A percentile compares a stretch with the other conserved stretches of the same genome.
Conservation (phyloP, 2,888 invertebrate species). For the Drosophila robusta region DNA sequence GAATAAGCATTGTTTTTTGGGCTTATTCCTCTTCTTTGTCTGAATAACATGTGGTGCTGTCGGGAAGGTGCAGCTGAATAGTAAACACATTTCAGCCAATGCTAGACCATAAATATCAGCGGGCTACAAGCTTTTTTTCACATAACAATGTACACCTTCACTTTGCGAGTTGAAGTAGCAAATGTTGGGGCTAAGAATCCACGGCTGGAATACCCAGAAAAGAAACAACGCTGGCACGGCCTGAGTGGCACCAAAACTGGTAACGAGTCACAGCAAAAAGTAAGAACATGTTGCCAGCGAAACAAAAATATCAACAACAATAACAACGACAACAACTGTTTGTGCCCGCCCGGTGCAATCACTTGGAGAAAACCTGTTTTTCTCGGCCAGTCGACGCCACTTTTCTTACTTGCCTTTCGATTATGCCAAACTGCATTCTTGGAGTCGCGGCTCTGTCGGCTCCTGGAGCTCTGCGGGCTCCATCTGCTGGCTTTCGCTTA, state of each 20-base stretch:
- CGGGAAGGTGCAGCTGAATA: neutral
- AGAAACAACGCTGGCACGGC: slow-evolving; percentile 9
- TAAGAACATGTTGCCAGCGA: slow-evolving; percentile 54
- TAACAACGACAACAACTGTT: slow-evolving; percentile 19
- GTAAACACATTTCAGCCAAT: neutral
- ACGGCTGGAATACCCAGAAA: slow-evolving; percentile 39
- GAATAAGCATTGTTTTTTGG: neutral
- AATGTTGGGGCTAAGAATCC: slow-evolving; percentile 23
- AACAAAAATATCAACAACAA: slow-evolving; percentile 19
- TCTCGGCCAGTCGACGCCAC: slow-evolving; percentile 31
- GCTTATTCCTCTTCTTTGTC: too few relatives aligned
- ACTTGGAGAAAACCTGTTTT: slow-evolving; percentile 42
- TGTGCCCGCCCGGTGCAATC: slow-evolving; percentile 25
- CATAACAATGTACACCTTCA: neutral
- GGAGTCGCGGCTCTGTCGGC: slow-evolving; percentile 46
- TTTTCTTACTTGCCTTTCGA: slow-evolving; percentile 79
- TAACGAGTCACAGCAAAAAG: slow-evolving; percentile 72
- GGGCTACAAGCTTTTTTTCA: neutral
- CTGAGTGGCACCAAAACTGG: slow-evolving; percentile 59
- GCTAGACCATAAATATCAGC: too few relatives aligned
- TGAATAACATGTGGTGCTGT: neutral
- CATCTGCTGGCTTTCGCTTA: slow-evolving; percentile 53
- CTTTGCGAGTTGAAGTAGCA: slow-evolving; percentile 8
- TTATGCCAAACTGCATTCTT: slow-evolving; percentile 81
- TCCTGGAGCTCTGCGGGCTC: slow-evolving; percentile 36